Evolutionary conservation across 2,113 vertebrate genomes (phyloP).

Genomic region (Chionomys nivalis): DNA sequence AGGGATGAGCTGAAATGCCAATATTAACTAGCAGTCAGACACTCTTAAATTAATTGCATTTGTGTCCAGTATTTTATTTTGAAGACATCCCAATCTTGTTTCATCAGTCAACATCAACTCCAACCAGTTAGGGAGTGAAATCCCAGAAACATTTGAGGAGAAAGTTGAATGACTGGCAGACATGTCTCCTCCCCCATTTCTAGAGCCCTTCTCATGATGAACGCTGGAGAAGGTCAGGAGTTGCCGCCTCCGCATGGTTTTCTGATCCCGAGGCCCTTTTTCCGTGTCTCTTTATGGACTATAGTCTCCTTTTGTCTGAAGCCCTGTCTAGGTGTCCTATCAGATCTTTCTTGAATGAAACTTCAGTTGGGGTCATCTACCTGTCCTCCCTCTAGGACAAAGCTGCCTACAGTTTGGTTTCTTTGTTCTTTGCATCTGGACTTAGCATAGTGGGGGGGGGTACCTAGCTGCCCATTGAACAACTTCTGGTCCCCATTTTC

Average conservation of each 20-base stretch:
- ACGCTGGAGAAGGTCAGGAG: neutral
- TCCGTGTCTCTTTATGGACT: neutral
- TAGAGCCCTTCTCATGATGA: fast-evolving
- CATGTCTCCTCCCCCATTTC: neutral
- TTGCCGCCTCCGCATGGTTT: neutral
- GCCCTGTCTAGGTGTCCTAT: neutral
- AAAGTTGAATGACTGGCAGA: neutral
- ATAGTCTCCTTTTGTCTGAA: neutral
- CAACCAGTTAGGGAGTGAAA: neutral
- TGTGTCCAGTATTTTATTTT: neutral
- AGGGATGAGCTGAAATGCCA: neutral
- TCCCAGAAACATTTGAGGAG: neutral
- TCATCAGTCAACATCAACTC: neutral
- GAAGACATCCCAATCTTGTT: neutral
- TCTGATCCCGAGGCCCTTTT: neutral
- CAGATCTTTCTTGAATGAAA: neutral
- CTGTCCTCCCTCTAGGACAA: neutral
- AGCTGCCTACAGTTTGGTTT: neutral
- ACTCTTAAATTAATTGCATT: neutral
- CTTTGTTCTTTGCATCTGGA: neutral
- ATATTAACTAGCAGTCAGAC: neutral
- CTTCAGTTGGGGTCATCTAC: neutral
- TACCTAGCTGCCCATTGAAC: neutral
- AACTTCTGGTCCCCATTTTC: neutral
- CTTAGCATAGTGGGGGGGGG: neutral